phyloP scores from a whole-genome alignment of 2,797 vertebrate species.

The Pelodytes ibericus region DNA sequence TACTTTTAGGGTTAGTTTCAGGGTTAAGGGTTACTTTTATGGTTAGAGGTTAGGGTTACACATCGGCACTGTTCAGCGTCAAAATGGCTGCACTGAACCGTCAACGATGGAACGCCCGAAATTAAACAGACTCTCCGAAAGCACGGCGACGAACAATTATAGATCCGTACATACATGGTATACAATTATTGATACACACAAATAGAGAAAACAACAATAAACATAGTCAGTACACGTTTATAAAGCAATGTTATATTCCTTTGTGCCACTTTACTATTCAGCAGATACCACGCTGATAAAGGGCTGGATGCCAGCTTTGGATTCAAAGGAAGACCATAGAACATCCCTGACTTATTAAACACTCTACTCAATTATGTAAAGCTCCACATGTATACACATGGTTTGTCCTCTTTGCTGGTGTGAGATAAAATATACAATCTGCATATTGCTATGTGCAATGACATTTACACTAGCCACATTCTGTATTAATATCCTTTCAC shows the following conservation, averaged over 20 bases:
- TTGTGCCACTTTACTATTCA: slow-evolving; percentile 2
- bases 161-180: too few species aligned
- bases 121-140: too few species aligned
- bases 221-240: slow-evolving; percentile 30
- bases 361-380: background rate
- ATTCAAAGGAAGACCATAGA: background rate
- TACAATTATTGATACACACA: too few species aligned
- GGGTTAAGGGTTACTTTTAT: too few species aligned
- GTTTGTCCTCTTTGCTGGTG: background rate
- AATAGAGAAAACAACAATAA: too few species aligned
- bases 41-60: too few species aligned
- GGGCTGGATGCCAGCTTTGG: slow-evolving; percentile 4
- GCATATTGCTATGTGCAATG: background rate
- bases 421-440: background rate
- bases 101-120: too few species aligned
- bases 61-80: too few species aligned
- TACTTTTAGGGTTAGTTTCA: too few species aligned
- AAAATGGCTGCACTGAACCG: too few species aligned
- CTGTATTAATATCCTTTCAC: background rate
- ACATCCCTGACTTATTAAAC: background rate
- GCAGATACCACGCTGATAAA: slow-evolving; percentile 7
- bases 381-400: background rate
- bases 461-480: background rate
- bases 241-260: slow-evolving; percentile 3
- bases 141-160: too few species aligned